phyloP scores from a whole-genome alignment of 2,113 vertebrate species.

The Jacana jacana region DNA sequence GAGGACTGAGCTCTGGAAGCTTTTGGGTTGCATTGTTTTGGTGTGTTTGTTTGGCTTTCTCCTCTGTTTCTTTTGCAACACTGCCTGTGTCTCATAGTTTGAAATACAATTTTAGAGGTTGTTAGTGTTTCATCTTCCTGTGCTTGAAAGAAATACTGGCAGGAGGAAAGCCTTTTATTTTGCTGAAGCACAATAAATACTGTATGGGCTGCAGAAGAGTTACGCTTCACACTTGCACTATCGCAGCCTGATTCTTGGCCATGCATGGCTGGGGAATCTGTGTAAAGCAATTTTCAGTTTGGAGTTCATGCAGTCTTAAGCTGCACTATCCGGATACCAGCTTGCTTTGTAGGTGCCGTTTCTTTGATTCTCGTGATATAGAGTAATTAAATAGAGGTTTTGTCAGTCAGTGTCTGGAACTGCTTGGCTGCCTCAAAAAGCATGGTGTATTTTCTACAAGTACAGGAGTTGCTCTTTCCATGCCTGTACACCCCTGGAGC shows the following conservation, averaged over 20 bases:
- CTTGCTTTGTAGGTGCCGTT: background rate
- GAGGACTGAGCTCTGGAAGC: too few species aligned
- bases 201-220: background rate
- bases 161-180: background rate
- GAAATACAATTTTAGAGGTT: background rate
- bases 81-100: background rate
- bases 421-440: background rate
- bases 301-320: background rate
- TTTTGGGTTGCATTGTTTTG: too few species aligned
- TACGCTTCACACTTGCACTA: background rate
- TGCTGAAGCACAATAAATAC: background rate
- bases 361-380: background rate
- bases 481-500: background rate
- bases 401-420: background rate
- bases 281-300: background rate
- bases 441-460: background rate
- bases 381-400: background rate
- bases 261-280: background rate
- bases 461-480: background rate
- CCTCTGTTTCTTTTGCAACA: too few species aligned
- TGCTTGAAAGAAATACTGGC: background rate
- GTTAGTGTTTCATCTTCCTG: background rate
- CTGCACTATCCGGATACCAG: background rate
- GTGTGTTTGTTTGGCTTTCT: too few species aligned
- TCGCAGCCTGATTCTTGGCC: background rate